phyloP scores from a whole-genome alignment of 2,113 vertebrate species.

The Malurus alboscapulatus region DNA sequence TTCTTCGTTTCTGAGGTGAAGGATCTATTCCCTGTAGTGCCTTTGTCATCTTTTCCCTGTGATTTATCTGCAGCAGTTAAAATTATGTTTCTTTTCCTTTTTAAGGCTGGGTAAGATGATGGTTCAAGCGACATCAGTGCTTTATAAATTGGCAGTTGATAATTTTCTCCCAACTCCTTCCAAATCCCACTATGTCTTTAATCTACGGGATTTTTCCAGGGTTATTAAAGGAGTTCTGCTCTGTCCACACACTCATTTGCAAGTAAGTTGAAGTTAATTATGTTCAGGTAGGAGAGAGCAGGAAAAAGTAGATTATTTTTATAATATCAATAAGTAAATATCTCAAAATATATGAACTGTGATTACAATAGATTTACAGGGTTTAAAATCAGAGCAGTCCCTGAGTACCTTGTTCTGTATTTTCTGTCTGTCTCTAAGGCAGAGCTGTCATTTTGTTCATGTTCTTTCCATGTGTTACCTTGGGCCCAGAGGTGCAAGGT shows the following conservation, averaged over 20 bases:
- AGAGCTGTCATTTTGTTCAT: not conserved
- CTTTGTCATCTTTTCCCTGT: not conserved
- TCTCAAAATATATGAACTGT: not conserved
- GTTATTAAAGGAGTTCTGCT: constrained; percentile 89
- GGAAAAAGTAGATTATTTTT: not conserved
- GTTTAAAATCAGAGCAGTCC: not conserved
- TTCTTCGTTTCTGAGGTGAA: constrained; percentile 80
- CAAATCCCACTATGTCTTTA: constrained; percentile 95
- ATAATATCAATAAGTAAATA: not conserved
- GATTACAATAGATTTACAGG: not conserved
- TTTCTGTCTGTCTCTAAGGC: not conserved
- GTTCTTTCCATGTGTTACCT: not conserved
- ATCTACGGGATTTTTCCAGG: constrained; percentile 88
- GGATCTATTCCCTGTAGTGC: not conserved
- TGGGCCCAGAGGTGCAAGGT: not conserved
- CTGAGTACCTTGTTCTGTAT: not conserved
- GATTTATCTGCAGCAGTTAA: not conserved
- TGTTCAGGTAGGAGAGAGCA: not conserved
- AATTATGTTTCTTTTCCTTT: not conserved
- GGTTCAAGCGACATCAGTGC: constrained; percentile 86
- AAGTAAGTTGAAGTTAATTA: constrained; percentile 71
- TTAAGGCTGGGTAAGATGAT: constrained; percentile 84
- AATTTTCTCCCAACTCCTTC: constrained; percentile 91
- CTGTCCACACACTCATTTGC: constrained; percentile 85
- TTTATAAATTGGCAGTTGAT: constrained; percentile 84